These are phyloP conservation scores for Archips crataeganus DNA, from an alignment of 2,888 invertebrate genomes.

Conservation along the genomic window DNA sequence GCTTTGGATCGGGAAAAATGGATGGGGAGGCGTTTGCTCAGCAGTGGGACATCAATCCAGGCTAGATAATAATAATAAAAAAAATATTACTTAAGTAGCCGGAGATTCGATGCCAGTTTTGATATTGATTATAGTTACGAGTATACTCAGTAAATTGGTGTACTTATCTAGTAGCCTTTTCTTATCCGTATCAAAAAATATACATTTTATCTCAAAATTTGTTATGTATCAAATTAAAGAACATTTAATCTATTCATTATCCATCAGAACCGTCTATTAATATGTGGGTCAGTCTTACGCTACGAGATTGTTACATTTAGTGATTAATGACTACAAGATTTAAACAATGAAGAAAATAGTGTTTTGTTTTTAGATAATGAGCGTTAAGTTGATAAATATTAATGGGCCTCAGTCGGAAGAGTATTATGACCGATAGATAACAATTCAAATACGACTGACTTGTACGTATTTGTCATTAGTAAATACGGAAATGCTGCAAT, in stretches of 20 bases:
- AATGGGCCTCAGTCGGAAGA: conserved; percentile 62
- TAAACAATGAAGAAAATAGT: conserved; percentile 66
- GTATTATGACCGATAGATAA: conserved; percentile 58
- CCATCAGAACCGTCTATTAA: conserved; percentile 15
- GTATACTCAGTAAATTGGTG: too few species aligned
- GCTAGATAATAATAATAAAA: too few species aligned
- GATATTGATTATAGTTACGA: too few species aligned
- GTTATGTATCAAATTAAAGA: conserved; percentile 10
- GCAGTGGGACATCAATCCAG: too few species aligned
- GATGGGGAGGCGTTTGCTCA: too few species aligned
- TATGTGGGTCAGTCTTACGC: conserved; percentile 39
- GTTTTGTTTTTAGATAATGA: conserved; percentile 76
- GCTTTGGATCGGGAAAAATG: too few species aligned
- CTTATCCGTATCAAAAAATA: neutral
- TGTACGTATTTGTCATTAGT: conserved; percentile 42
- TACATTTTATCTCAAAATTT: neutral
- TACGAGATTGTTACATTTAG: conserved; percentile 52
- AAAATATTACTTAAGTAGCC: too few species aligned
- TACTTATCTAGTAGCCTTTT: too few species aligned
- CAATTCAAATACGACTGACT: conserved; percentile 33
- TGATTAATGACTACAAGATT: conserved; percentile 71
- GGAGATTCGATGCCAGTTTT: too few species aligned
- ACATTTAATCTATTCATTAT: conserved; percentile 22
- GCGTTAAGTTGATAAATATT: conserved; percentile 75
- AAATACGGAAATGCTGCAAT: conserved; percentile 40